Evolutionary conservation across 2,888 invertebrate genomes (phyloP), one percentile per base, ranked within the genome.

Genomic region (Phanerotoma sp.): DNA sequence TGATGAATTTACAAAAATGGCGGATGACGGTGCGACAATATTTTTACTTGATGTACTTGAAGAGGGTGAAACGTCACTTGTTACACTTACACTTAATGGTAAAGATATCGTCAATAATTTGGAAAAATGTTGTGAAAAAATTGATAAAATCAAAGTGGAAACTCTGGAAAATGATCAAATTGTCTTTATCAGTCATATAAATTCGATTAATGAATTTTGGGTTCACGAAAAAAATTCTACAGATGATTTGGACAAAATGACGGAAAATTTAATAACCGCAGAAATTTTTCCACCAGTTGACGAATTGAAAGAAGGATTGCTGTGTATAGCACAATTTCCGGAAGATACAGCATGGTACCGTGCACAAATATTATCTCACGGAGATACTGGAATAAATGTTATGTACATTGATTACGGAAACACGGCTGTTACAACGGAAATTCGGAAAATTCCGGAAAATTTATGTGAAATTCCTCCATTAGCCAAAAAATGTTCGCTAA

Each of bases 341-440:
- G 86, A 86, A 40, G 86, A 88, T 62, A 81, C 82, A 40, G 79
- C 80, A 61, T 88, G 87, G 86, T 88, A 88, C 66, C 78, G 88
- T 60, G 86, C 84, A 1, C 81, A 81, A 50, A 80, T 88, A 44
- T 67, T 86, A 7, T 84, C 84, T 42, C 81, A 83, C 54, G 81
- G 81, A 37, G 84, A 83, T 16, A 72, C 75, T 0, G 81, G 81
- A 6, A 79, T 81, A 48, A 83, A 83, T 65, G 85, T 87, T 1
- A 77, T 84, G 51, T 88, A 86, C 64, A 81, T 88, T 16, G 88
- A 88, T 73, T 88, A 85, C 64, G 88, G 88, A 2, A 87, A 87
- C 66, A 84, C 85, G 42, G 83, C 86, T 6, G 79, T 81, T 42
- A 82, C 84, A 52, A 80, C 79, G 51, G 82, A 83, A 59, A 79